Evolutionary conservation across 2,888 invertebrate species (phyloP).

Genomic region (Rhagophthalmus giganteus): DNA sequence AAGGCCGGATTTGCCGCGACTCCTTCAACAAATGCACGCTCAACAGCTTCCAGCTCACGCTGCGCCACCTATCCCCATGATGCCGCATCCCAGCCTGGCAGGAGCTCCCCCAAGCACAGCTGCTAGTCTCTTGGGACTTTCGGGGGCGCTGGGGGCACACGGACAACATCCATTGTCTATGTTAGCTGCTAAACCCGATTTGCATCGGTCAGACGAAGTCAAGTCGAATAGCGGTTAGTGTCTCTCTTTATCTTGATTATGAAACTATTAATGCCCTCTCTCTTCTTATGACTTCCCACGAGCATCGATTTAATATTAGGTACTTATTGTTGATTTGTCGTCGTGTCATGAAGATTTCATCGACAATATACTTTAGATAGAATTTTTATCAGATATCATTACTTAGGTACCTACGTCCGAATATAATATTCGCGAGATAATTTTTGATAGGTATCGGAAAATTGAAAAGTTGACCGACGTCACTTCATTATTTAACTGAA

Average conservation of each 20-base stretch:
- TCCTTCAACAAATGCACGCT: constrained; percentile 91
- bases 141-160: constrained; percentile 66
- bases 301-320: too few relatives aligned
- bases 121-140: constrained; percentile 63
- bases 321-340: too few relatives aligned
- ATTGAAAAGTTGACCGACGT: constrained; percentile 3
- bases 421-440: too few relatives aligned
- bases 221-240: constrained; percentile 75
- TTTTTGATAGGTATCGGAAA: too few relatives aligned
- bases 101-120: constrained; percentile 60
- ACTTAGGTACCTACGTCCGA: too few relatives aligned
- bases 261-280: too few relatives aligned
- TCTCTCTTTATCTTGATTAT: not conserved
- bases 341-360: too few relatives aligned
- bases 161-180: constrained; percentile 77
- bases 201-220: constrained; percentile 74
- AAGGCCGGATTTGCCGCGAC: constrained; percentile 78
- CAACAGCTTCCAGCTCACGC: constrained; percentile 78
- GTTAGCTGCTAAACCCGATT: constrained; percentile 75
- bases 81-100: constrained; percentile 67
- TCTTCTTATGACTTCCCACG: too few relatives aligned
- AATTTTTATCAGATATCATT: too few relatives aligned
- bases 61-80: constrained; percentile 73
- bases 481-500: constrained; percentile 7
- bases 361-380: too few relatives aligned